A percentile compares a stretch with the other conserved stretches of the same genome.
Evolutionary conservation across 2,113 vertebrate genomes (phyloP).

Genomic region (Miniopterus natalensis): DNA sequence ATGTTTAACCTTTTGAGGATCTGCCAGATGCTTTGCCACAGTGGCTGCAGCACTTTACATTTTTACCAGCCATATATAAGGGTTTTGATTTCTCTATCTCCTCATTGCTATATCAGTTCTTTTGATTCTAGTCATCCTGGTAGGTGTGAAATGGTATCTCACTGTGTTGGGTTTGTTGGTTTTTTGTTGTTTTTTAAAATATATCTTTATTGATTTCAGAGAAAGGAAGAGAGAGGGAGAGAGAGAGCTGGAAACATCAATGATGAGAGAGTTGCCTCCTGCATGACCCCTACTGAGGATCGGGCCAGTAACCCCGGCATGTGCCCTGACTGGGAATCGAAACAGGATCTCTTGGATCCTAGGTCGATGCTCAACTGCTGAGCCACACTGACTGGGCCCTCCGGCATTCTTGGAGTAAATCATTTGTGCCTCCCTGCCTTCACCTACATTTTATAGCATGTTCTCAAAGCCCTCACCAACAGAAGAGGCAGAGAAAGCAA

Average conservation of each 20-base stretch:
- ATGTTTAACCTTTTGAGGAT: not conserved
- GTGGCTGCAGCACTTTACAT: not conserved
- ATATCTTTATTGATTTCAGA: too few species aligned
- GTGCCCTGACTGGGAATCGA: too few species aligned
- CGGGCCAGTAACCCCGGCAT: too few species aligned
- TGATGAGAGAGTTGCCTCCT: too few species aligned
- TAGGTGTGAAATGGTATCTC: not conserved
- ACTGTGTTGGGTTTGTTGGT: too few species aligned
- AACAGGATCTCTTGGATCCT: too few species aligned
- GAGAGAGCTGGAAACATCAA: too few species aligned
- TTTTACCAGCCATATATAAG: not conserved
- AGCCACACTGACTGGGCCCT: too few species aligned
- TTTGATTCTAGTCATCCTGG: not conserved
- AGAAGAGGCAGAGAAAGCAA: slow-evolving; percentile 27
- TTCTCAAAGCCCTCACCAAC: slow-evolving; percentile 37
- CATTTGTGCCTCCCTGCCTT: slow-evolving; percentile 4
- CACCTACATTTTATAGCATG: slow-evolving; percentile 25
- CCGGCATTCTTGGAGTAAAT: slow-evolving; percentile 28
- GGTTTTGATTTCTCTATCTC: not conserved
- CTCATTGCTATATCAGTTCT: not conserved
- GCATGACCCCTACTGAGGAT: too few species aligned
- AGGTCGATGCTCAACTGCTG: too few species aligned
- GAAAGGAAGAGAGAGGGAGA: too few species aligned
- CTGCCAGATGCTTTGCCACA: not conserved
- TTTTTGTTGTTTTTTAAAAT: too few species aligned